Evolutionary conservation across 2,797 vertebrate genomes (phyloP).

Genomic region (Orientallactaga sibirica): DNA sequence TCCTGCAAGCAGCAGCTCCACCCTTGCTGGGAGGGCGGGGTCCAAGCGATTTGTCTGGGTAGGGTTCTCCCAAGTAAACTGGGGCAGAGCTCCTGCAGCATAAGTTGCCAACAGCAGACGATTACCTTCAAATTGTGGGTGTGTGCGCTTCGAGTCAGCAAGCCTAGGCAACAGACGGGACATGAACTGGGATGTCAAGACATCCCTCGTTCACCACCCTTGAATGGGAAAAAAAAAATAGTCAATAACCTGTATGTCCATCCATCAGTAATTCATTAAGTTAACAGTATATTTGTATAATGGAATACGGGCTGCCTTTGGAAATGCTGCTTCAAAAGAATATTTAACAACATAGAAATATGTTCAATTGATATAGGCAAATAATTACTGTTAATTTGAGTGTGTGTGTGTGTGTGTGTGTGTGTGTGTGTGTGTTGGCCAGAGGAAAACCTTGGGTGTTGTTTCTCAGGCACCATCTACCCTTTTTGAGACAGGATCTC

Average conservation of each 20-base stretch:
- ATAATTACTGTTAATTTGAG: too few species aligned
- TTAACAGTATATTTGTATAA: fast-evolving
- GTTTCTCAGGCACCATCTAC: too few species aligned
- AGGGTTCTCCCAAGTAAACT: neutral
- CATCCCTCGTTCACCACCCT: neutral
- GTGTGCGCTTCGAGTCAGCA: neutral
- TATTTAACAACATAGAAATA: neutral
- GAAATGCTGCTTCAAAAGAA: neutral
- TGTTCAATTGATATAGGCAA: neutral
- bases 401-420: too few species aligned
- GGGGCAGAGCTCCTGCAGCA: neutral
- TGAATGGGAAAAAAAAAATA: neutral
- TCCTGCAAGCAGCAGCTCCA: neutral
- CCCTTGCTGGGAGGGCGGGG: neutral
- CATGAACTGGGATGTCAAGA: neutral
- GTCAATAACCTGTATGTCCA: neutral
- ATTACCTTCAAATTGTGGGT: neutral
- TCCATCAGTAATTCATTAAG: neutral
- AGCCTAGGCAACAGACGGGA: neutral
- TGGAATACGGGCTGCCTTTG: neutral
- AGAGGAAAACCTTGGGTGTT: too few species aligned
- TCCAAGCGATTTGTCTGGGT: neutral
- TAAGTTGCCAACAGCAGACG: neutral
- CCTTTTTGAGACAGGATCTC: too few species aligned
- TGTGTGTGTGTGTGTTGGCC: too few species aligned